Percentiles rank a stretch among this genome's conserved stretches.
Conservation (phyloP, 2,113 vertebrate species). For the Orthochromis indermauri region DNA sequence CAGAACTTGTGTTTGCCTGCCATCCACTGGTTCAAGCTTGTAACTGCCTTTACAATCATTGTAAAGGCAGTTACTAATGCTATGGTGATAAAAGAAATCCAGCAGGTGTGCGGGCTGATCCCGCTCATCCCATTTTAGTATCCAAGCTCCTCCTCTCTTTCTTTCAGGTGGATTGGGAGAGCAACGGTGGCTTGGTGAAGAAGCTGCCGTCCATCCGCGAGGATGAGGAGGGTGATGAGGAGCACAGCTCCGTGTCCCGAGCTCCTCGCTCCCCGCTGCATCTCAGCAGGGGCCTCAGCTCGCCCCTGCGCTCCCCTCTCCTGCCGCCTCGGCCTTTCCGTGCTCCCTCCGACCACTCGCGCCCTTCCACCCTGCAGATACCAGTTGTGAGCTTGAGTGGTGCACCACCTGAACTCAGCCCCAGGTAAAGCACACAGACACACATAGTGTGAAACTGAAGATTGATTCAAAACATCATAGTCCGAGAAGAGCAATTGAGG, state of each 20-base stretch:
- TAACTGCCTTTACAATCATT: not conserved
- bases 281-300: slow-evolving; percentile 63
- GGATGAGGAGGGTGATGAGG: slow-evolving; percentile 76
- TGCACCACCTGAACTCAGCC: slow-evolving; percentile 70
- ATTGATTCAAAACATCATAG: not conserved
- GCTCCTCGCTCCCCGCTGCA: slow-evolving; percentile 67
- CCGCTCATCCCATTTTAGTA: not conserved
- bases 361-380: slow-evolving; percentile 73
- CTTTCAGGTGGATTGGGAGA: slow-evolving; percentile 72
- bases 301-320: slow-evolving; percentile 74
- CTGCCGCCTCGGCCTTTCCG: slow-evolving; percentile 67
- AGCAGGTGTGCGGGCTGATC: not conserved
- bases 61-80: not conserved
- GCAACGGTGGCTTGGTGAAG: slow-evolving; percentile 75
- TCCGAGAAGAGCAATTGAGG: not conserved
- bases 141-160: not conserved
- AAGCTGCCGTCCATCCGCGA: slow-evolving; percentile 77
- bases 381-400: slow-evolving; percentile 72
- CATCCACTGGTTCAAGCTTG: slow-evolving; percentile 3
- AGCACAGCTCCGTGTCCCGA: slow-evolving; percentile 51
- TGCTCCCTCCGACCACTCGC: slow-evolving; percentile 50
- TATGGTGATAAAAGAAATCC: not conserved
- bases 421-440: slow-evolving; percentile 57
- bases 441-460: not conserved
- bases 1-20: not conserved